Evolutionary conservation across 2,888 invertebrate genomes (phyloP).

Genomic region (Pemphredon lugubris): DNA sequence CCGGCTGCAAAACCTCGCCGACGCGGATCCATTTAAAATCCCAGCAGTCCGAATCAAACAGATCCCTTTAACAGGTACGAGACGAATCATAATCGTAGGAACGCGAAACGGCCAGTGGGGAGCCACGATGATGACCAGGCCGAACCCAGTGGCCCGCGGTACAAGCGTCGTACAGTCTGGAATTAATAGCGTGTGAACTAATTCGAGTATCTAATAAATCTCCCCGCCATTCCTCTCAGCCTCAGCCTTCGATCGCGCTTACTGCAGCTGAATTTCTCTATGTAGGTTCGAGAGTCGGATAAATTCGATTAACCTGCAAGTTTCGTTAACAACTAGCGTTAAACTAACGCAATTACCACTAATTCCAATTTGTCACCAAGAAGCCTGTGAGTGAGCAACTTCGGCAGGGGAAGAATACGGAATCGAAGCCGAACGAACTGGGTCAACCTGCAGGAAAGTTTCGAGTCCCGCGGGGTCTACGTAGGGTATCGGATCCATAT

Average conservation of each 20-base stretch:
- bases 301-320: constrained; percentile 63
- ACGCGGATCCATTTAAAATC: background rate
- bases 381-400: constrained; percentile 58
- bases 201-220: constrained; percentile 49
- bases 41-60: constrained; percentile 2
- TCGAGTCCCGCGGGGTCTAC: constrained; percentile 30
- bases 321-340: constrained; percentile 62
- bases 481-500: constrained; percentile 51
- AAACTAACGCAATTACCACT: constrained; percentile 67
- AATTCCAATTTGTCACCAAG: constrained; percentile 71
- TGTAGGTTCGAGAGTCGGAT: constrained; percentile 34
- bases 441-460: constrained; percentile 52
- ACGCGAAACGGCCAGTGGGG: constrained; percentile 19
- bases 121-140: constrained; percentile 26
- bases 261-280: constrained; percentile 32
- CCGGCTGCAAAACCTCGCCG: too few relatives aligned
- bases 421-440: constrained; percentile 57
- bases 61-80: constrained; percentile 21
- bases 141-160: constrained; percentile 13
- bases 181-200: constrained; percentile 51
- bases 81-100: constrained; percentile 15
- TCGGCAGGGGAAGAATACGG: constrained; percentile 52
- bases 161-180: constrained; percentile 23
- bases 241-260: constrained; percentile 27
- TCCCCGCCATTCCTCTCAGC: constrained; percentile 7